These are phyloP conservation scores for Tetragonula carbonaria DNA, from an alignment of 2,888 invertebrate species.

Conservation along the genomic window DNA sequence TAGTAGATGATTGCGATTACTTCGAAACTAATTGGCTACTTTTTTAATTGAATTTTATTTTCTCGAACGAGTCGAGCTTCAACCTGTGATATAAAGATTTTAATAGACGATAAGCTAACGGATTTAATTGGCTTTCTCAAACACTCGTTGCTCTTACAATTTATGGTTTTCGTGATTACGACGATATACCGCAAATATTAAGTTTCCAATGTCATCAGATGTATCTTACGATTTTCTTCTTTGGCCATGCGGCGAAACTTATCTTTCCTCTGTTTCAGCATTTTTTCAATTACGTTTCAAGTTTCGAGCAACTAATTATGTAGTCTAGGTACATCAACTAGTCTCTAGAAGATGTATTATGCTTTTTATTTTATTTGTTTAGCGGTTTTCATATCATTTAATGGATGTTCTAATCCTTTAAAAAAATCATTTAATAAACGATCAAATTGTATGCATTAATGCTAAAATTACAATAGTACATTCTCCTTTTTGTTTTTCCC, in stretches of 20 bases:
- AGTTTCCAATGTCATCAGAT: constrained; percentile 19
- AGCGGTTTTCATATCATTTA: too few species aligned
- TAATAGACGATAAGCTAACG: constrained; percentile 29
- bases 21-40: background rate
- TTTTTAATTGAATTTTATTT: constrained; percentile 39
- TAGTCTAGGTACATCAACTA: too few species aligned
- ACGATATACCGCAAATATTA: constrained; percentile 18
- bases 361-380: too few species aligned
- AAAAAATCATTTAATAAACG: too few species aligned
- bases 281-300: constrained; percentile 17
- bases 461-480: too few species aligned
- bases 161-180: constrained; percentile 39
- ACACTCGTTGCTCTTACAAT: constrained; percentile 32
- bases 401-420: too few species aligned
- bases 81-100: constrained; percentile 11
- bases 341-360: too few species aligned
- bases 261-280: background rate
- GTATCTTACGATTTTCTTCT: background rate
- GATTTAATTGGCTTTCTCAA: constrained; percentile 34
- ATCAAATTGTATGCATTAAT: too few species aligned
- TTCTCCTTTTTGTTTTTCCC: too few species aligned
- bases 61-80: background rate
- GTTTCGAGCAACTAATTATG: too few species aligned
- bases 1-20: background rate
- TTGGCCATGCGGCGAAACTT: background rate